Conservation (phyloP, 2,113 vertebrate species). For the Phaethon lepturus region DNA sequence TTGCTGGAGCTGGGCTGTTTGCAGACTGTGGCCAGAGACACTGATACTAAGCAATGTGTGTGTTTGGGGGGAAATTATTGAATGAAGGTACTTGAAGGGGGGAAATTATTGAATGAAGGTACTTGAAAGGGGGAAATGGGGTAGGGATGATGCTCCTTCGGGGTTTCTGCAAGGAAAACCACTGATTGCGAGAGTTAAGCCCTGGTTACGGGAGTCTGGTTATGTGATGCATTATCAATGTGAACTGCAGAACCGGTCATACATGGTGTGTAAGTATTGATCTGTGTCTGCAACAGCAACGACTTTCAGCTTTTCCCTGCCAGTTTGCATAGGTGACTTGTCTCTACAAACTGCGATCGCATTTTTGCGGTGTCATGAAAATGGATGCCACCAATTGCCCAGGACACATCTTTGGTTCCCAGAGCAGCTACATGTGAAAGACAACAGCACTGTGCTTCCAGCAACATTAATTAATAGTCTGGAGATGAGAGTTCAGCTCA, state of each 20-base stretch:
- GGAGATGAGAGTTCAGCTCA: neutral
- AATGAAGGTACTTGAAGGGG: neutral
- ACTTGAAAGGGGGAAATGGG: neutral
- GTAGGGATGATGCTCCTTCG: neutral
- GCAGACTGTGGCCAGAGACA: neutral
- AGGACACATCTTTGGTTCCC: neutral
- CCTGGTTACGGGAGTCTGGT: neutral
- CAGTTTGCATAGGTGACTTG: neutral
- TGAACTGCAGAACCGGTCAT: neutral
- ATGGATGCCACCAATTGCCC: neutral
- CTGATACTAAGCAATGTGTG: neutral
- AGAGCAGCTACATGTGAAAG: neutral
- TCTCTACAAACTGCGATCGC: neutral
- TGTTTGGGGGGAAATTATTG: neutral
- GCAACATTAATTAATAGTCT: neutral
- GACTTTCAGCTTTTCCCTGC: neutral
- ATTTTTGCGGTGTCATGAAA: neutral
- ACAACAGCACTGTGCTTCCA: neutral
- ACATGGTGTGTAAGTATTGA: fast-evolving
- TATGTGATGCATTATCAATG: neutral
- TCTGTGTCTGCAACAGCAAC: neutral
- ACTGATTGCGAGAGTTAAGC: neutral
- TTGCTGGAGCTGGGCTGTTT: neutral
- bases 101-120: neutral
- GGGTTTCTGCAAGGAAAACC: neutral